These are phyloP conservation scores for Tryphoninae sp. DNA, from an alignment of 2,888 invertebrate genomes.

Conservation along the genomic window DNA sequence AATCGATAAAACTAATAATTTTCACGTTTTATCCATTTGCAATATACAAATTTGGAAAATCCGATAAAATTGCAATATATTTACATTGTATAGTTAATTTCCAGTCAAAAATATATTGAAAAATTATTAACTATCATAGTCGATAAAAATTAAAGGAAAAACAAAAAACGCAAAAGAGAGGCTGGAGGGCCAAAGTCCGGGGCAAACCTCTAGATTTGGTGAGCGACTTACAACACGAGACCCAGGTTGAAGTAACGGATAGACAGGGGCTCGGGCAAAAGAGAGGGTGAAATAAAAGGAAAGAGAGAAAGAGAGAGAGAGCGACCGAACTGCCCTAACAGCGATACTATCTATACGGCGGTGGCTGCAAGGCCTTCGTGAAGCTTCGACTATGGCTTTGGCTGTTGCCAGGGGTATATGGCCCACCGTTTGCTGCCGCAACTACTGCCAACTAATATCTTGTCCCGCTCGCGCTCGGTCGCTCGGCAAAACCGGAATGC, in stretches of 20 bases:
- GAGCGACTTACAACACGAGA: conserved; percentile 40
- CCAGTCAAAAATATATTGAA: too few relatives aligned
- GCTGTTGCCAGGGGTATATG: conserved; percentile 59
- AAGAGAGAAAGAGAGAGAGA: conserved; percentile 48
- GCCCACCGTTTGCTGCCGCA: conserved; percentile 63
- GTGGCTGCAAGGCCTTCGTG: conserved; percentile 63
- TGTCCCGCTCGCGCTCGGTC: conserved; percentile 70
- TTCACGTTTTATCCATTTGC: too few relatives aligned
- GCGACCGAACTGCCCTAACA: conserved; percentile 71
- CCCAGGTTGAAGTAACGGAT: conserved; percentile 15
- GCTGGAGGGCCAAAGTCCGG: not conserved
- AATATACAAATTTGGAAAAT: too few relatives aligned
- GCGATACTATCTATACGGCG: conserved; percentile 76
- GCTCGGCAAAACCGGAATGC: conserved; percentile 79
- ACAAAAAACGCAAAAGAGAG: not conserved
- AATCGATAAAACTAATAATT: too few relatives aligned
- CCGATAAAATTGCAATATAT: too few relatives aligned
- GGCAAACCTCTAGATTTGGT: not conserved
- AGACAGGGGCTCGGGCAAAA: conserved; percentile 57
- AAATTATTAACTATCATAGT: not conserved
- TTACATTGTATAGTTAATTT: too few relatives aligned
- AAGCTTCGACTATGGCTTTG: conserved; percentile 47
- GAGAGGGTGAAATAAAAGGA: conserved; percentile 9
- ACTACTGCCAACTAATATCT: conserved; percentile 77
- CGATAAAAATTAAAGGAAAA: not conserved